Percentiles rank a stretch among this genome's conserved stretches.
Evolutionary conservation across 1,140 invertebrate species (phyloP).

Genomic region (Philotrypesis tridentata): DNA sequence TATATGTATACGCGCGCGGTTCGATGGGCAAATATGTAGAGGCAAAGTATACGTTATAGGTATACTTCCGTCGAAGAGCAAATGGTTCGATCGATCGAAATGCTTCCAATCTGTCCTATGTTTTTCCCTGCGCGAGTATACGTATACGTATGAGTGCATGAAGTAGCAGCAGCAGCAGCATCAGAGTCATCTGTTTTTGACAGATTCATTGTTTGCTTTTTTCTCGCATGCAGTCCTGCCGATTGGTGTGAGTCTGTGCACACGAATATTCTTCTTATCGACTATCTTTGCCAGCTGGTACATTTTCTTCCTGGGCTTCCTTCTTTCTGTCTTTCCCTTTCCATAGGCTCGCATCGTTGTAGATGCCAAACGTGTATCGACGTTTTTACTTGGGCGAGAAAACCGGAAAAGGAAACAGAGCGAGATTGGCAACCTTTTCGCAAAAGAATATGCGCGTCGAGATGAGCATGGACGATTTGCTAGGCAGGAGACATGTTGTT

Average conservation of each 20-base stretch:
- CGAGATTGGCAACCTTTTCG: no score
- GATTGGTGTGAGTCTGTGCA: neutral
- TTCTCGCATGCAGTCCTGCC: neutral
- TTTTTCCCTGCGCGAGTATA: neutral
- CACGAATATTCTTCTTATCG: neutral
- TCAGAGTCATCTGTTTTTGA: constrained; percentile 17
- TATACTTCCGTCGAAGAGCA: no score
- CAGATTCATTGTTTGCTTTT: constrained; percentile 26
- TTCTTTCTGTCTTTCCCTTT: neutral
- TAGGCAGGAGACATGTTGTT: no score
- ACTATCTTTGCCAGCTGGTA: neutral
- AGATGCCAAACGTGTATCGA: no score
- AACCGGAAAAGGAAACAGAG: no score
- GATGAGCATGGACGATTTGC: no score
- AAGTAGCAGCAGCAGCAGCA: neutral
- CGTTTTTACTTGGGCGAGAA: no score
- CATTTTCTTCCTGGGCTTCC: neutral
- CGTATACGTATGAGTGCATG: neutral
- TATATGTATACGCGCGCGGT: neutral
- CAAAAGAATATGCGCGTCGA: no score
- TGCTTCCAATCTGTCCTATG: constrained; percentile 18
- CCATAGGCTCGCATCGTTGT: neutral
- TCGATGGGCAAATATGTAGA: no score
- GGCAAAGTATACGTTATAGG: no score
- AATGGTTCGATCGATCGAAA: constrained; percentile 15